Percentiles rank a stretch among this genome's conserved stretches.
Conservation (phyloP, 2,113 vertebrate species). For the Pseudopodoces humilis region DNA sequence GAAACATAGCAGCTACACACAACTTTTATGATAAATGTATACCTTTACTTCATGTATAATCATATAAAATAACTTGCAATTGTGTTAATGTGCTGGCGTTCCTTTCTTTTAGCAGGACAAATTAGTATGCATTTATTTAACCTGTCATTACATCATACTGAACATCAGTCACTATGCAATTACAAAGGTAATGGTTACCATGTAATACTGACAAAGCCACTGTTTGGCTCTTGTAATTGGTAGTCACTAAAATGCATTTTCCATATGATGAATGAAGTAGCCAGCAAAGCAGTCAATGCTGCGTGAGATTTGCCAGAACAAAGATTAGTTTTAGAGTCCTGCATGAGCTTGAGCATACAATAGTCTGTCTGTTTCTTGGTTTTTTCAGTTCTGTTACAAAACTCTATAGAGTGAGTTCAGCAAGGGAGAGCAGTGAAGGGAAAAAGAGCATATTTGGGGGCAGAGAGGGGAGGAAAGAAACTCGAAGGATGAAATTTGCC, state of each 20-base stretch:
- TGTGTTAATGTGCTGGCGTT: slow-evolving; percentile 20
- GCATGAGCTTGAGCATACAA: slow-evolving; percentile 15
- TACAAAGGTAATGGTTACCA: slow-evolving; percentile 68
- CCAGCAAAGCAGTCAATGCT: slow-evolving; percentile 35
- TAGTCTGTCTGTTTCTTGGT: slow-evolving; percentile 35
- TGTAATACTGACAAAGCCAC: slow-evolving; percentile 59
- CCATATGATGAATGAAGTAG: slow-evolving; percentile 60
- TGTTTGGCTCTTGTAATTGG: slow-evolving; percentile 50
- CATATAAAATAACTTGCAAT: slow-evolving; percentile 39
- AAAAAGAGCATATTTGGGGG: background rate
- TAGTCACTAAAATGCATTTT: slow-evolving; percentile 54
- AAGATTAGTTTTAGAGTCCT: slow-evolving; percentile 37
- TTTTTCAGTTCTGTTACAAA: slow-evolving; percentile 16
- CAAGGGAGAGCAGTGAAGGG: background rate
- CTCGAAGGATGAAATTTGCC: background rate
- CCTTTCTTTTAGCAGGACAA: slow-evolving; percentile 41
- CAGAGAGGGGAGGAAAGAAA: background rate
- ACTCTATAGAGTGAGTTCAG: background rate
- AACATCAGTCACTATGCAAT: slow-evolving; percentile 60
- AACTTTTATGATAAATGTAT: background rate
- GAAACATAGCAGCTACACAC: slow-evolving; percentile 1
- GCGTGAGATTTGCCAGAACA: slow-evolving; percentile 57
- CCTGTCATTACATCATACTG: slow-evolving; percentile 69
- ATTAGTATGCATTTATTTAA: slow-evolving; percentile 65
- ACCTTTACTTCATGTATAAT: slow-evolving; percentile 22